phyloP scores from a whole-genome alignment of 2,113 vertebrate genomes.

The Anser brachyrhynchus region DNA sequence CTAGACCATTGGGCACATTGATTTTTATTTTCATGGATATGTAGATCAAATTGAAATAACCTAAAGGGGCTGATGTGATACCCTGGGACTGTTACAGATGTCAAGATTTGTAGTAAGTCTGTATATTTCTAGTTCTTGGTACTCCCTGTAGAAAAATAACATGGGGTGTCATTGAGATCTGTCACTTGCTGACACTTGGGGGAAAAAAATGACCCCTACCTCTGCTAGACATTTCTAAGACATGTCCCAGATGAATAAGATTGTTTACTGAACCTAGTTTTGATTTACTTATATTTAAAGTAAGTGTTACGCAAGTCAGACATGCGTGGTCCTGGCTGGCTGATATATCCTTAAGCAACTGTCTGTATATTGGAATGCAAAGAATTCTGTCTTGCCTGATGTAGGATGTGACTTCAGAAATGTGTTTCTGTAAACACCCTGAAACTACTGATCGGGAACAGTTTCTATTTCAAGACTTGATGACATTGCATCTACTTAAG shows the following conservation, averaged over 20 bases:
- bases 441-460: background rate
- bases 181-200: conserved; percentile 30
- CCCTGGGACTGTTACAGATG: conserved; percentile 35
- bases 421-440: conserved; percentile 26
- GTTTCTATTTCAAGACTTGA: background rate
- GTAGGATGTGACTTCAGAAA: background rate
- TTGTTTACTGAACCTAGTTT: conserved; percentile 9
- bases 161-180: conserved; percentile 54
- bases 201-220: background rate
- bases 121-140: conserved; percentile 1
- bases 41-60: conserved; percentile 66
- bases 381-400: background rate
- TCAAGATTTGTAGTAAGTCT: conserved; percentile 42
- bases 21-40: conserved; percentile 69
- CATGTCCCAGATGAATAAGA: background rate
- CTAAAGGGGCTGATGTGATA: conserved; percentile 51
- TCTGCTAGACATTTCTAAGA: conserved; percentile 14
- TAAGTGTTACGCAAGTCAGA: conserved; percentile 43
- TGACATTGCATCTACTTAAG: background rate
- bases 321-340: background rate
- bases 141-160: conserved; percentile 63
- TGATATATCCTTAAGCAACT: conserved; percentile 58
- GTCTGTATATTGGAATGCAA: background rate
- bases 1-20: conserved; percentile 66
- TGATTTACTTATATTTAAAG: conserved; percentile 51